Evolutionary conservation across 2,888 invertebrate genomes (phyloP).

Genomic region (Xestia xanthographa): DNA sequence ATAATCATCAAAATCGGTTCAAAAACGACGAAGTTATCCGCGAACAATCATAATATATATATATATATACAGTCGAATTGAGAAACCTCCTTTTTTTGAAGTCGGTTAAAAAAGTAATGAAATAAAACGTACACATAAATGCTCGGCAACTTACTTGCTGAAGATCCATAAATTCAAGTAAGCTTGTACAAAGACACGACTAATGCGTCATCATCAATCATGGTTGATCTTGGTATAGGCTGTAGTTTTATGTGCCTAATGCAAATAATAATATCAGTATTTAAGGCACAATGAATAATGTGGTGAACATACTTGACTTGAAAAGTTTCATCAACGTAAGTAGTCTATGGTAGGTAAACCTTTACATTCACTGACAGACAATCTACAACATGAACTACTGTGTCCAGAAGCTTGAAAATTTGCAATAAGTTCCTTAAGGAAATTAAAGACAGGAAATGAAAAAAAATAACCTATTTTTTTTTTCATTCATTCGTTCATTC

Average conservation of each 20-base stretch:
- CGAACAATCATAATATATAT: no score
- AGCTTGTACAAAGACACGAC: background rate
- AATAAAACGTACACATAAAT: background rate
- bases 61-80: no score
- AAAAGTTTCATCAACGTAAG: background rate
- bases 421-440: background rate
- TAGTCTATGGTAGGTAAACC: background rate
- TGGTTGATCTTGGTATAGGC: background rate
- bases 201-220: slow-evolving; percentile 40
- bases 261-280: slow-evolving; percentile 6
- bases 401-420: background rate
- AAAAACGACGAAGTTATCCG: no score
- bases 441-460: background rate
- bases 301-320: background rate
- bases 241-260: slow-evolving; percentile 2
- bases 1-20: no score
- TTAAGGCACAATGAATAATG: background rate
- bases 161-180: background rate
- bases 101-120: background rate
- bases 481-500: background rate
- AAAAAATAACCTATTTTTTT: background rate
- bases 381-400: background rate
- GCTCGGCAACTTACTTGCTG: background rate
- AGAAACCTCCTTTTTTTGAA: no score
- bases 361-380: background rate